Conservation (phyloP, 2,797 vertebrate genomes). For the Enteromius unitaeniatus region DNA sequence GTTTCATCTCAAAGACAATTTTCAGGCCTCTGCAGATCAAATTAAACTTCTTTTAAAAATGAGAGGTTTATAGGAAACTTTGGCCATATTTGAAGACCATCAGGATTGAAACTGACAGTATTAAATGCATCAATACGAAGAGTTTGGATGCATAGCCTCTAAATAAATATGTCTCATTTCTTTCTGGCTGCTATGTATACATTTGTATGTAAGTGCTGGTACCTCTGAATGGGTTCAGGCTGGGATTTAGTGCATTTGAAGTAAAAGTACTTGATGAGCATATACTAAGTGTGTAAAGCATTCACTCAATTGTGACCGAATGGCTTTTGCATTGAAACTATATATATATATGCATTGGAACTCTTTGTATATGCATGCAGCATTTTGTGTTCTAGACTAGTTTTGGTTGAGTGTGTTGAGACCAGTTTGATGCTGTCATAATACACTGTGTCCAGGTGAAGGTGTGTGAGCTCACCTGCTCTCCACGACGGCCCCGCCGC, state of each 20-base stretch:
- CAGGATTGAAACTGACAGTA: not conserved
- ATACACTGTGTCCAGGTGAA: not conserved
- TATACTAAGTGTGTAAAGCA: too few species aligned
- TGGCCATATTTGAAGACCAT: not conserved
- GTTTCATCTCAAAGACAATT: not conserved
- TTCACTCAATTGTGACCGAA: too few species aligned
- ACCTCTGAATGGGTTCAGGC: too few species aligned
- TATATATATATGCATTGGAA: too few species aligned
- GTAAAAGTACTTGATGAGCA: too few species aligned
- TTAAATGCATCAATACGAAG: not conserved
- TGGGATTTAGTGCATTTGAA: too few species aligned
- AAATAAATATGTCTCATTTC: too few species aligned
- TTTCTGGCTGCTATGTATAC: too few species aligned
- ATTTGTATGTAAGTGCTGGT: too few species aligned
- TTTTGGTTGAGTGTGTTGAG: not conserved
- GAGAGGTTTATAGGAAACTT: not conserved
- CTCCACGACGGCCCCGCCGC: constrained; percentile 54
- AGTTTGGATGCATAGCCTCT: too few species aligned
- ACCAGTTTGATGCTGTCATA: not conserved
- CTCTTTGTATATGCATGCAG: not conserved
- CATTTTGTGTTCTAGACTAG: not conserved
- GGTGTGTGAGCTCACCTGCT: constrained; percentile 70
- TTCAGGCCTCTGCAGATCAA: not conserved
- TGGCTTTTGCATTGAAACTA: too few species aligned
- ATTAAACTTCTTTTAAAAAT: not conserved